Evolutionary conservation across 2,888 invertebrate genomes (phyloP), one percentile per base, ranked within the genome.

Genomic region (Andrena dorsata): DNA sequence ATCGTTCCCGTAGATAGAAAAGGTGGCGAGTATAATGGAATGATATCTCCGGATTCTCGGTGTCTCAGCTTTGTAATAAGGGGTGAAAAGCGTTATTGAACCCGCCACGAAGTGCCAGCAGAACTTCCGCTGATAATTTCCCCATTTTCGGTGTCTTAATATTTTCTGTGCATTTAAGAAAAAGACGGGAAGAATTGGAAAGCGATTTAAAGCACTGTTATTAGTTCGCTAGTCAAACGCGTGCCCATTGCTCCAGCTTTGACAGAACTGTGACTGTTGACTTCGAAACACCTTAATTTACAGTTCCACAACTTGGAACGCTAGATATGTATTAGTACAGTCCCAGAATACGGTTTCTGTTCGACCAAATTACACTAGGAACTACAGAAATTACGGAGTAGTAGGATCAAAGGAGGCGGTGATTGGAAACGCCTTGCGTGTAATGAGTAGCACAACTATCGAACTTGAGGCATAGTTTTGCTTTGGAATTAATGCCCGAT

Each of bases 1-100:
- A 58, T 69, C 35, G 41, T 26, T 28, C 69, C 2, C 8, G 10
- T 41, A 26, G n/a, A 70, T 70, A 58, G 58, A 70, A 70, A 58
- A 58, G 35, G n/a, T n/a, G 28, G n/a, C 41, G 8, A 13, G 23
- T 16, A n/a, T 28, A 28, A 35, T n/a, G 47, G 41, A 60, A 28
- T 32, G 10, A 47, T 60, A 26, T 56, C 26, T 8, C 28, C 41
- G 58, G 16, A n/a, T 16, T 41, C 58, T 28, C 35, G 41, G n/a
- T 20, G 35, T 13, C 41, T 58, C n/a, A n/a, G 41, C n/a, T 35
- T 58, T 41, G 35, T 70, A 58, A 60, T 28, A 35, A 28, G n/a
- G 35, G 13, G 23, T 56, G 56, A n/a, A 16, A 26, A 60, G 30
- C 26, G 5, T n/a, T n/a, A 41, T 26, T 10, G 35, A n/a, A 58